Base-by-base conservation (phyloP, 2,113 vertebrate genomes). In the Mustelus asterias region DNA sequence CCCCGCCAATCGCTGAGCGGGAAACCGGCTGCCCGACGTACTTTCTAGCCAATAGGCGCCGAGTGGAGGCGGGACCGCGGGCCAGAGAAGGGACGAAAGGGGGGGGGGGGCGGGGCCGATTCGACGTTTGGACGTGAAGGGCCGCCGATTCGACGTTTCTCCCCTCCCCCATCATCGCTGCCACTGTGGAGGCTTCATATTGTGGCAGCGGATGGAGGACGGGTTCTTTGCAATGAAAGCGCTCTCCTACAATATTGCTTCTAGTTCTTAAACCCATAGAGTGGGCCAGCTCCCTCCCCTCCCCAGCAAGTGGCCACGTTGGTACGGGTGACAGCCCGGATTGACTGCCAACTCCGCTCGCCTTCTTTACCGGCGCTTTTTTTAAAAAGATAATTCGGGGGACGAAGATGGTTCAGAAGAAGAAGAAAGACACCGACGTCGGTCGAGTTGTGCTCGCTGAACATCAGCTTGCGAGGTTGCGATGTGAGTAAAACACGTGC, bases 331-430 rank as follows among this genome's bases (percentile, higher is more conserved):
- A n/a, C 14, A 63, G 22, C 33, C 63, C 14, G 89, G 89, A 18
- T 9, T 6, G 14, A 8, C 11, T 33, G 26, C 67, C 69, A 72
- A 44, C 3, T 37, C 44, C 29, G 10, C 4, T 24, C 29, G 72
- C 24, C 11, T 95, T 26, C 14, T 26, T 13, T 41, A 44, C n/a
- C 37, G 24, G 13, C 26, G n/a, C 48, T 54, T 4, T 54, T 54
- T 54, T 54, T 54, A 0, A 5, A 4, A 6, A 95, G 72, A 33
- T 4, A 16, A 95, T 14, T 37, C 7, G 94, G 24, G 44, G 69
- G 48, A 54, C 5, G 97, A 94, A 89, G 97, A 99, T 99, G 99
- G 99, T 98, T 97, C 96, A 98, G 63, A 99, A 99, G 98, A 99
- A 99, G 98, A 98, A 97, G 96, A 99, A 98, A 96, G 97, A 98